These are phyloP conservation scores for Archivesica marissinica DNA, from an alignment of 1,140 invertebrate genomes.

Conservation along the genomic window DNA sequence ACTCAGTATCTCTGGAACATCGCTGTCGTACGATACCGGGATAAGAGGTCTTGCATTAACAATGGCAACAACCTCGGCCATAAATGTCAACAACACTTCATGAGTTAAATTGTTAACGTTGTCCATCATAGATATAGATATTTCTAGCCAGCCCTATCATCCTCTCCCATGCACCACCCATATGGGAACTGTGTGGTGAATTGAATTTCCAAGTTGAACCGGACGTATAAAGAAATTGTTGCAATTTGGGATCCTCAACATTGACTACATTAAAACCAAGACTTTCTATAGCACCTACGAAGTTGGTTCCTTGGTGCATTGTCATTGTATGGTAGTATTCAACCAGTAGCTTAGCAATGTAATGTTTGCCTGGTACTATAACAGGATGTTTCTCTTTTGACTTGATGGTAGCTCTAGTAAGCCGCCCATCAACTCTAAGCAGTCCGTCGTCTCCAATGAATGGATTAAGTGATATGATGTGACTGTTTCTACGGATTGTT, in stretches of 20 bases:
- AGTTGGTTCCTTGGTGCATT: constrained; percentile 55
- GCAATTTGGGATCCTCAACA: background rate
- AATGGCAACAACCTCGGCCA: constrained; percentile 62
- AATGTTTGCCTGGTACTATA: constrained; percentile 8
- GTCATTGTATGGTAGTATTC: background rate
- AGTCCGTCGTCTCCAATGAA: constrained; percentile 21
- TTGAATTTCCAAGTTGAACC: constrained; percentile 55
- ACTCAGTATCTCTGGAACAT: constrained; percentile 22
- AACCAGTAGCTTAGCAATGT: constrained; percentile 1
- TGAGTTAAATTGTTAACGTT: constrained; percentile 54
- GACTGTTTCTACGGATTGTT: background rate
- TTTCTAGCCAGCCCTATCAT: constrained; percentile 56
- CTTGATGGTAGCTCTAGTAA: background rate
- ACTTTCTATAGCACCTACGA: background rate
- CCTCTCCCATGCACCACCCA: constrained; percentile 68
- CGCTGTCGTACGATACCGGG: constrained; percentile 54
- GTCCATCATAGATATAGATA: constrained; percentile 60
- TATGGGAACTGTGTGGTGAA: constrained; percentile 58
- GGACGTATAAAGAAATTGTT: background rate
- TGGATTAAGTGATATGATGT: constrained; percentile 1
- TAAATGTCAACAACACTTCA: constrained; percentile 64
- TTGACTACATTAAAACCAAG: background rate
- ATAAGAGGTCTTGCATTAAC: constrained; percentile 64
- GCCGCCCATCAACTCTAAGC: constrained; percentile 15
- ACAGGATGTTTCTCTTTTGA: constrained; percentile 1